These are phyloP conservation scores for Heliconius cydno DNA, from an alignment of 2,888 invertebrate species.

Conservation along the genomic window DNA sequence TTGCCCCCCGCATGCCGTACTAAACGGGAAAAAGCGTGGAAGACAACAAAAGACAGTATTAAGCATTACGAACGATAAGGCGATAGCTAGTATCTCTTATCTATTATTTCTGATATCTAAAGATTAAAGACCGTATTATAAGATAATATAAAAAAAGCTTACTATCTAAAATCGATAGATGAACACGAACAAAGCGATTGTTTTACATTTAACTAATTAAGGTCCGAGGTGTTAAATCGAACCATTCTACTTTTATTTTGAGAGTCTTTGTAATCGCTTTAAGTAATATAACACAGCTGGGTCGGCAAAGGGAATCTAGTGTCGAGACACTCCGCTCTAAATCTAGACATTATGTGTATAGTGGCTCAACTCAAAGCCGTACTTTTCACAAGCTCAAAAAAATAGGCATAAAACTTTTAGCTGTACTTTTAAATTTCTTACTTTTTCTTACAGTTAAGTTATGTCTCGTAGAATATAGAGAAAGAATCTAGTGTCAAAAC, in stretches of 20 bases:
- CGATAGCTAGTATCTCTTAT: background rate
- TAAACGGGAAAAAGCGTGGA: background rate
- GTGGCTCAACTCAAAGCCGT: too few species aligned
- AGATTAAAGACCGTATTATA: constrained; percentile 23
- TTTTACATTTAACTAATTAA: constrained; percentile 66
- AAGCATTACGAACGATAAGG: background rate
- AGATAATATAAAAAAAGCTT: constrained; percentile 52
- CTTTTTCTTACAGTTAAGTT: too few species aligned
- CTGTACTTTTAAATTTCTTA: too few species aligned
- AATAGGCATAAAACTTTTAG: background rate
- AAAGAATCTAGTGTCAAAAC: background rate
- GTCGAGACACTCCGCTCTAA: background rate
- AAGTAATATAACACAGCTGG: background rate
- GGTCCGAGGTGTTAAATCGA: constrained; percentile 38
- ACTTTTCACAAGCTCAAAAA: background rate
- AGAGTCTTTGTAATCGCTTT: background rate
- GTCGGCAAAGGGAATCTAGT: background rate
- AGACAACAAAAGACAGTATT: background rate
- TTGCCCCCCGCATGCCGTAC: background rate
- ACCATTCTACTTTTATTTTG: constrained; percentile 26
- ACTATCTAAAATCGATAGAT: constrained; percentile 72
- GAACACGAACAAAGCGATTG: constrained; percentile 70
- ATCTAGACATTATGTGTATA: background rate
- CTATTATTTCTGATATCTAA: background rate
- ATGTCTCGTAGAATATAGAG: background rate